These are phyloP conservation scores for Apostichopus leukothele DNA, from an alignment of 53 echinoderm and acorn worm genomes.

Conservation along the genomic window DNA sequence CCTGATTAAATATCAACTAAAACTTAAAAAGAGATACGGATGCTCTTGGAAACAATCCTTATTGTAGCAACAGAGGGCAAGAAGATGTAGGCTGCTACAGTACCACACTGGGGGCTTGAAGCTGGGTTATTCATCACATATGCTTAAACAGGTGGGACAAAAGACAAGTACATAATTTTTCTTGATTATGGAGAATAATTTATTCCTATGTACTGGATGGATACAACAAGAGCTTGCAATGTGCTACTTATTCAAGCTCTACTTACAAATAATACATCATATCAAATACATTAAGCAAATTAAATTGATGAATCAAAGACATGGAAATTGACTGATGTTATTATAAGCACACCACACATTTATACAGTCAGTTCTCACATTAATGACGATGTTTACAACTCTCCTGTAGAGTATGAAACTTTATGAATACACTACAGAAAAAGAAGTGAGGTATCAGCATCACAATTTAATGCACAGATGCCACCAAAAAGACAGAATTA, in stretches of 20 bases:
- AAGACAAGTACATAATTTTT: neutral
- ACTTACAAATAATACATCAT: conserved; percentile 42
- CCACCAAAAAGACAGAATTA: neutral
- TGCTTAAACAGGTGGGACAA: neutral
- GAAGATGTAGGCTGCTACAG: too few relatives aligned
- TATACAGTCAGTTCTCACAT: neutral
- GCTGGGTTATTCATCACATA: too few relatives aligned
- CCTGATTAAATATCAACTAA: too few relatives aligned
- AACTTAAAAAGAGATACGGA: too few relatives aligned
- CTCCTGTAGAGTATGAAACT: neutral
- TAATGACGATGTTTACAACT: too few relatives aligned
- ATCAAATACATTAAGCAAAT: neutral
- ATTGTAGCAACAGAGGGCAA: too few relatives aligned
- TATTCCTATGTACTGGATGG: conserved; percentile 46
- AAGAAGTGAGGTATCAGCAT: neutral
- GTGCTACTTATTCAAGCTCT: conserved; percentile 39
- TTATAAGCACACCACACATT: neutral
- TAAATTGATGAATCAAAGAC: conserved; percentile 8
- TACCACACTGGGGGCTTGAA: too few relatives aligned
- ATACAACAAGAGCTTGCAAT: conserved; percentile 41
- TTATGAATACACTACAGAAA: conserved; percentile 5
- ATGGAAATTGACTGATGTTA: neutral
- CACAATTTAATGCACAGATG: neutral
- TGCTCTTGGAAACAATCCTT: too few relatives aligned
- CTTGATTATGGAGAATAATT: conserved; percentile 44